phyloP scores from a whole-genome alignment of 2,113 vertebrate species.

The Pheucticus melanocephalus region DNA sequence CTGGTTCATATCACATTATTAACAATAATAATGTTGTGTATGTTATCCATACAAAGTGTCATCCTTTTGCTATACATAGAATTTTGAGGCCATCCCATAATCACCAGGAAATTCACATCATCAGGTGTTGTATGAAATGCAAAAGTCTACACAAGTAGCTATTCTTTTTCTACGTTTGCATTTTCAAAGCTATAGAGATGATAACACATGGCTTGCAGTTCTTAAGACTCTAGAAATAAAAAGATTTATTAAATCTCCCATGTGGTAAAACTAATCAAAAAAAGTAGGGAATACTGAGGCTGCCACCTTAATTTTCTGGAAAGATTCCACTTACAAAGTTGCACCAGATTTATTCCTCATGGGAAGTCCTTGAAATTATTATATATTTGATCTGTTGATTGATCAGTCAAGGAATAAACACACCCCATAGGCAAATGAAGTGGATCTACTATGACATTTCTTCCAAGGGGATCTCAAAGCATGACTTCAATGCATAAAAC shows the following conservation, averaged over 20 bases:
- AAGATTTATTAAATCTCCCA: background rate
- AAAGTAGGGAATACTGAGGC: background rate
- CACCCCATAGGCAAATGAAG: background rate
- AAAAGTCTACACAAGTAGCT: background rate
- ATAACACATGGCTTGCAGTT: background rate
- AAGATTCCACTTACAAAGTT: background rate
- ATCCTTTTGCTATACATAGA: background rate
- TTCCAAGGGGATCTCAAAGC: background rate
- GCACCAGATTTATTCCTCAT: background rate
- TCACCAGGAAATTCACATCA: background rate
- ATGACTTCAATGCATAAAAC: background rate
- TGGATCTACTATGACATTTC: background rate
- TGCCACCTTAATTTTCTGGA: background rate
- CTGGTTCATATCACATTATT: background rate
- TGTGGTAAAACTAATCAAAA: background rate
- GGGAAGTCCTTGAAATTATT: background rate
- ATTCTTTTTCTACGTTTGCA: background rate
- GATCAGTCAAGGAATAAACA: background rate
- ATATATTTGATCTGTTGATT: background rate
- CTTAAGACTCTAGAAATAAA: background rate
- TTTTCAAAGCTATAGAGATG: background rate
- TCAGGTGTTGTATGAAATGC: background rate
- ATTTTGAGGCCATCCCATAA: background rate
- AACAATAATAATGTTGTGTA: background rate
- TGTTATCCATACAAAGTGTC: background rate